phyloP scores from a whole-genome alignment of 2,113 vertebrate species.

The Daphoenositta chrysoptera region DNA sequence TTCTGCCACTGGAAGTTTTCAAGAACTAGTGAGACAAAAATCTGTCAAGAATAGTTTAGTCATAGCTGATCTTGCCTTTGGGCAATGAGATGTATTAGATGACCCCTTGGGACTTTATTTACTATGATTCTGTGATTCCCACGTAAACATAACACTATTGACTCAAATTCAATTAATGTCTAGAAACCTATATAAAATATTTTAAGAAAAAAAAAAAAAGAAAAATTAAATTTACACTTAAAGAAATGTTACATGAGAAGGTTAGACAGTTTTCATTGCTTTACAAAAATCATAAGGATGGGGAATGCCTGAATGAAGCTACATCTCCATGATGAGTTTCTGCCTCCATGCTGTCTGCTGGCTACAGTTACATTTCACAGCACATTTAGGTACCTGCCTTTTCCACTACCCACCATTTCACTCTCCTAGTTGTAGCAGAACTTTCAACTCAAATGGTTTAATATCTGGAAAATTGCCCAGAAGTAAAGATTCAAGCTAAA shows the following conservation, averaged over 20 bases:
- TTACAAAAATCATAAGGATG: neutral
- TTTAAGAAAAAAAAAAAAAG: neutral
- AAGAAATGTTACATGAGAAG: neutral
- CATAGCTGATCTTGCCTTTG: neutral
- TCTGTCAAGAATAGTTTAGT: constrained; percentile 3
- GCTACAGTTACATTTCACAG: neutral
- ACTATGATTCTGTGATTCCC: neutral
- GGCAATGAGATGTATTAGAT: neutral
- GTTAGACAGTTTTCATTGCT: neutral
- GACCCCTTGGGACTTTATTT: neutral
- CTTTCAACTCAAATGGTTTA: neutral
- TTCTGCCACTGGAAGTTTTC: constrained; percentile 10
- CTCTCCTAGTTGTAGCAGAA: neutral
- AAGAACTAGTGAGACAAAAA: constrained; percentile 9
- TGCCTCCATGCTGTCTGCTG: neutral
- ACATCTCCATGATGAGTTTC: neutral
- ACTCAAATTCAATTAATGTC: neutral
- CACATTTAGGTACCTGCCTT: neutral
- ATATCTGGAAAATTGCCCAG: neutral
- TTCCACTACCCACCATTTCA: neutral
- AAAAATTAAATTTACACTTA: neutral
- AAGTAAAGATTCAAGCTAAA: neutral
- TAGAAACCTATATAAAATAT: neutral
- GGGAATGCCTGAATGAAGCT: accelerated
- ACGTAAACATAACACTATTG: neutral